Conservation (phyloP, 2,888 invertebrate species). For the Gastrophysa polygoni region DNA sequence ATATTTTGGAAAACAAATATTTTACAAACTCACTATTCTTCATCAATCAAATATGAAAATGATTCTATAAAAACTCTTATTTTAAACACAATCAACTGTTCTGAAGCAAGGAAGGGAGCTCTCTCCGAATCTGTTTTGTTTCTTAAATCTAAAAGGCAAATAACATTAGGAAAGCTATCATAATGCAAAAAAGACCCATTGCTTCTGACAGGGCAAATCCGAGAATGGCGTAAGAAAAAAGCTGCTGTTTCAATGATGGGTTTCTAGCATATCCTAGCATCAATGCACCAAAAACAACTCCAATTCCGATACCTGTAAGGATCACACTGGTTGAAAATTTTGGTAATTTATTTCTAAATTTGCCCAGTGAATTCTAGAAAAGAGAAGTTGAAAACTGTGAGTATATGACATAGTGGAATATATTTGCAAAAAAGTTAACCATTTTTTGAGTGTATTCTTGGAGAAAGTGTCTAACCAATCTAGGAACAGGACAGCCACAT, state of each 20-base stretch:
- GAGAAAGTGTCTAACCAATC: too few relatives aligned
- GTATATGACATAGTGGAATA: too few relatives aligned
- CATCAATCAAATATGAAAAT: too few relatives aligned
- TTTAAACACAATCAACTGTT: slow-evolving; percentile 14
- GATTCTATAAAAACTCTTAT: slow-evolving; percentile 7
- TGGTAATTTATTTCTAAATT: not conserved
- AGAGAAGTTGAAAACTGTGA: not conserved
- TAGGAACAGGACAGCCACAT: too few relatives aligned
- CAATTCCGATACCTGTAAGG: slow-evolving; percentile 90
- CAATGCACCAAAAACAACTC: slow-evolving; percentile 94
- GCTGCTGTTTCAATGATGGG: slow-evolving; percentile 95
- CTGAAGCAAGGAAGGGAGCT: too few relatives aligned
- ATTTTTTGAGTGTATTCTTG: too few relatives aligned
- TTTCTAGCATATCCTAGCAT: slow-evolving; percentile 97
- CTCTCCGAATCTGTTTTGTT: slow-evolving; percentile 24
- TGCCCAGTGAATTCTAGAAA: slow-evolving; percentile 20
- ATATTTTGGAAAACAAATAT: too few relatives aligned
- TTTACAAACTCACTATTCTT: too few relatives aligned
- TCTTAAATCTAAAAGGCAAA: slow-evolving; percentile 81
- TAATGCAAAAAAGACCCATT: slow-evolving; percentile 98
- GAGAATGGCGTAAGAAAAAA: slow-evolving; percentile 97
- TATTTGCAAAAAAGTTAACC: too few relatives aligned
- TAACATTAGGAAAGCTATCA: slow-evolving; percentile 97
- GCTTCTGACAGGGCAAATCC: slow-evolving; percentile 98
- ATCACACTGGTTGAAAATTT: slow-evolving; percentile 10